Evolutionary conservation across 2,113 vertebrate species (phyloP).

Genomic region (Lagopus leucura): DNA sequence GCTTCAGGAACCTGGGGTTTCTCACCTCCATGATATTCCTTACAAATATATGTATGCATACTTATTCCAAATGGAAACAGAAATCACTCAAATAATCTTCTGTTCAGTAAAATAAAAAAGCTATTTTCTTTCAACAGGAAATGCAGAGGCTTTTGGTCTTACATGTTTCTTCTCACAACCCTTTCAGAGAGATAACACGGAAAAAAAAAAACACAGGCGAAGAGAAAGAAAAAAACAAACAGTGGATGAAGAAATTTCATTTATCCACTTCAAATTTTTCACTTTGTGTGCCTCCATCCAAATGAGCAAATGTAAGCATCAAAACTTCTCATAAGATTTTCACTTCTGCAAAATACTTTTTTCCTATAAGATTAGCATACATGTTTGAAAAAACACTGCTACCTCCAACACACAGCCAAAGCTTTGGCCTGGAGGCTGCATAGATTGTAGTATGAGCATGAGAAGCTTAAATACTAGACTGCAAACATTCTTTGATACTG

Average conservation of each 20-base stretch:
- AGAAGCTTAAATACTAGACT: slow-evolving; percentile 23
- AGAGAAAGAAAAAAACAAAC: background rate
- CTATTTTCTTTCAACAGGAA: background rate
- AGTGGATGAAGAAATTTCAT: background rate
- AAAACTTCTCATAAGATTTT: background rate
- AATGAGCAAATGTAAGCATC: slow-evolving; percentile 5
- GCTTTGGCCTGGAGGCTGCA: slow-evolving; percentile 4
- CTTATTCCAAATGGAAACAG: background rate
- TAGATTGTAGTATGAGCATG: slow-evolving; percentile 27
- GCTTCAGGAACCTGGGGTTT: background rate
- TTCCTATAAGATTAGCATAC: background rate
- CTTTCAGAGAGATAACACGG: background rate
- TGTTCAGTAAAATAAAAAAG: background rate
- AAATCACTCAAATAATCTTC: background rate
- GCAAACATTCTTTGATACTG: slow-evolving; percentile 38
- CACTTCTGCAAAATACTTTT: background rate
- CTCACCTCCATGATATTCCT: slow-evolving; percentile 4
- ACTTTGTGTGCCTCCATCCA: background rate
- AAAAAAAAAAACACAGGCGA: background rate
- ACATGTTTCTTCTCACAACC: background rate
- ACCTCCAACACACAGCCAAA: background rate
- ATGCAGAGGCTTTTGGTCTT: slow-evolving; percentile 28
- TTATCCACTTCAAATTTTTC: background rate
- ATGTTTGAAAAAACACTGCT: background rate
- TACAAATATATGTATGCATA: background rate